Base-by-base conservation (phyloP, 2,888 invertebrate genomes). In the Cremastobaeus sp. region DNA sequence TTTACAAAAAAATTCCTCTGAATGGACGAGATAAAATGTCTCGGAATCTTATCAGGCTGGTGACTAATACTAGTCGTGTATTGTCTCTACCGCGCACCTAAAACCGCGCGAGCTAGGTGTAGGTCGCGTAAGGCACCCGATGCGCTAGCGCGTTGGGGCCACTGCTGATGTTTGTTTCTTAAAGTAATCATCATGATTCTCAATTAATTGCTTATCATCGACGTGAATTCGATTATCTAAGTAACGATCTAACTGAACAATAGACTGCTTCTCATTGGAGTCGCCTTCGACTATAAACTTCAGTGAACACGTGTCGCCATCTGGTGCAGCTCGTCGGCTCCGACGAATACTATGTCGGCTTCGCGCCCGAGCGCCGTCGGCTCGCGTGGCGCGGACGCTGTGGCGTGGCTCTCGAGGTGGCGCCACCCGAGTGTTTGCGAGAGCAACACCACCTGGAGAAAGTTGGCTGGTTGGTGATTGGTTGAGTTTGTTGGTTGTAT, bases 11-110 rank as follows among this genome's bases (percentile, higher is more conserved):
- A 15, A 21, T 45, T 9, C 12, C 17, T 28, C 18, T 43, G 43
- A 52, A 41, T 43, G 32, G 28, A 11, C 39, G 32, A 12, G 17
- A 34, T 8, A 32, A 43, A 60, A 34, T 65, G 72, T 60, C 66
- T 55, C 72, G 54, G 41, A 41, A 59, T 60, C 59, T 54, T 37
- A 57, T 57, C 17, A 41, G 52, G 47, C 41, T 32, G 15, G 37
- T 60, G 76, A 79, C 77, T 79, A 77, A 79, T 77, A 77, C 78
- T 79, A 79, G 77, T 77, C 77, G 69, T 66, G 76, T 78, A 77
- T 79, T 78, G 79, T 79, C 77, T 77, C 66, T 71, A 75, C 43
- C 50, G 55, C 62, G 50, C 60, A 34, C 45, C 60, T 65, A 30
- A 55, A 15, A 28, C 45, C 11, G 65, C 69, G 48, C 62, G 20